Percentiles rank a stretch among this genome's conserved stretches.
These are phyloP conservation scores for Temnothorax curvispinosus DNA, from an alignment of 1,140 invertebrate genomes.

Conservation along the genomic window DNA sequence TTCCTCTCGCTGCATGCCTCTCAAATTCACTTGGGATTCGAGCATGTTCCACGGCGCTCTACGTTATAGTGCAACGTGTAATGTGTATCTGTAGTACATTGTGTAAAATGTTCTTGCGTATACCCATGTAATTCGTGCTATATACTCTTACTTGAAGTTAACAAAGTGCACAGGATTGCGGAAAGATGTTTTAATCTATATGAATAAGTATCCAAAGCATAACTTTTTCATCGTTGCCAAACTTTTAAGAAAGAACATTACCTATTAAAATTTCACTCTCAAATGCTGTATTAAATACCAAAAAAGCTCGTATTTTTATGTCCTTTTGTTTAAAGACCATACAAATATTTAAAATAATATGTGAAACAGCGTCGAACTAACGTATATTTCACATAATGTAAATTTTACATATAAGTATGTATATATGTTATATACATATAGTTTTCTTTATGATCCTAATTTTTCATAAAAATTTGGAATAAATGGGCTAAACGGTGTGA, in stretches of 20 bases:
- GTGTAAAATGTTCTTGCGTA: constrained; percentile 2
- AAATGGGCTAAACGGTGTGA: not conserved
- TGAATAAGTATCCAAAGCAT: not conserved
- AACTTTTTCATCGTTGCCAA: not conserved
- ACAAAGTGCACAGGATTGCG: not conserved
- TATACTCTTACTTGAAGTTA: not conserved
- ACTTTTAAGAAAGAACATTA: not conserved
- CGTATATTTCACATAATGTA: too few species aligned
- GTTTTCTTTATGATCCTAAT: not conserved
- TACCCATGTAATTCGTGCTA: not conserved
- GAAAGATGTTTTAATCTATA: constrained; percentile 6
- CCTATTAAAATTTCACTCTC: not conserved
- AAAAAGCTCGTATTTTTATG: not conserved
- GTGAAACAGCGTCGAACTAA: not conserved
- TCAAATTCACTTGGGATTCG: constrained; percentile 29
- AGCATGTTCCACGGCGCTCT: not conserved
- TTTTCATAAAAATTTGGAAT: not conserved
- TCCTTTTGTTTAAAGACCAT: not conserved
- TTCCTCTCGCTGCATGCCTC: not conserved
- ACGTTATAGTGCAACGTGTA: constrained; percentile 17
- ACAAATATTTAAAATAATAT: not conserved
- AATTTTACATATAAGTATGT: too few species aligned
- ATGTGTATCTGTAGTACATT: not conserved
- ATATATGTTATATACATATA: too few species aligned
- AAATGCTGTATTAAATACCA: not conserved